Base-by-base conservation (phyloP, 2,888 invertebrate genomes). In the Oeneis ivallda region DNA sequence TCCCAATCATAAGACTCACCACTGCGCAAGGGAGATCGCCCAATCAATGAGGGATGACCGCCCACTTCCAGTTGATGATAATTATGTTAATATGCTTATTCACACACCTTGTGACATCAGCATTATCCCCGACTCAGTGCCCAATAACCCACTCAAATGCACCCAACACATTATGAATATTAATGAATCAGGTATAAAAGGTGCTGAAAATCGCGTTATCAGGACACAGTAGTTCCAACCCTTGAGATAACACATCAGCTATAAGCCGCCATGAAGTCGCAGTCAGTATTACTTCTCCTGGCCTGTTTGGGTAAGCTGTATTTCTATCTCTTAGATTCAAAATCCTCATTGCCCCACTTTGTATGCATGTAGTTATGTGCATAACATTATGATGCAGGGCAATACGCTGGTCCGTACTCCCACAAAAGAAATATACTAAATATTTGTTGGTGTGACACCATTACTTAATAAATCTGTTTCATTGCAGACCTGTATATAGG, bases 101-200 rank as follows among this genome's bases (percentile, higher is more conserved):
- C 43, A 26, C 8, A 26, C 57, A 17, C 47, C 15, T 11, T 15
- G 34, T 58, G 45, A 15, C 47, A 58, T 32, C 58, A 47, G 10
- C 11, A 45, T 58, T 47, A 58, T 58, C 32, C 15, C 49, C 60
- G 39, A 60, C 34, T 17, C 37, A 50, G 11, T 37, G 47, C 60
- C 60, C 60, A 60, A 49, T 60, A 50, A 37, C 39, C 34, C 60
- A 49, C 60, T 19, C n/a, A 37, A 39, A 19, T 19, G 60, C 60
- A 60, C 49, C n/a, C 32, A 1, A 47, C 1, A 6, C n/a, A 58
- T 26, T 26, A 26, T 60, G 60, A 60, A 60, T 60, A 49, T 49
- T 60, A 19, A 60, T 60, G n/a, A 50, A 13, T 1, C 49, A 13
- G 17, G 37, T 60, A 60, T 60, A 60, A 39, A 60, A 60, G 60